phyloP scores from a whole-genome alignment of 2,113 vertebrate genomes.

The Podarcis muralis region DNA sequence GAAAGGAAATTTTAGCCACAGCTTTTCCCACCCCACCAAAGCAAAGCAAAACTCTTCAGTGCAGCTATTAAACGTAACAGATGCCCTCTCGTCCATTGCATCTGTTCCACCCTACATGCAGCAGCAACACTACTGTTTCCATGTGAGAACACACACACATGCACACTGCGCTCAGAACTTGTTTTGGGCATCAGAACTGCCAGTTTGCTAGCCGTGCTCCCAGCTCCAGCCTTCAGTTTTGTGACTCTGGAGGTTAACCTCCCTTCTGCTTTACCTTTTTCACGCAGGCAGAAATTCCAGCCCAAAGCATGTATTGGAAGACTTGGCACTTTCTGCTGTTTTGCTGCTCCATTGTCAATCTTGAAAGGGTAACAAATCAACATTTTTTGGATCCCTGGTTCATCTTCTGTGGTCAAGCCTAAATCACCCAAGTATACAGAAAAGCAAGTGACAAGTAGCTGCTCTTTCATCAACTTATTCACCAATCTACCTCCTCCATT shows the following conservation, averaged over 20 bases:
- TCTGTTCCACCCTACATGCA: no score
- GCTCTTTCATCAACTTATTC: background rate
- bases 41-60: no score
- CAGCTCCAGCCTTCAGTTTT: background rate
- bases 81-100: background rate
- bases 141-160: background rate
- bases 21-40: background rate
- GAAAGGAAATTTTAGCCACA: background rate
- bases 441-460: background rate
- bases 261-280: background rate
- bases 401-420: background rate
- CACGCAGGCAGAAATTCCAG: background rate
- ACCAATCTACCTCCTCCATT: background rate
- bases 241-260: background rate
- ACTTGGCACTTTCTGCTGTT: background rate
- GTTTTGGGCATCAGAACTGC: background rate
- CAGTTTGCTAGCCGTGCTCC: no score
- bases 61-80: background rate
- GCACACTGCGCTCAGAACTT: no score
- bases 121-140: background rate
- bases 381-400: background rate
- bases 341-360: background rate
- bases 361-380: background rate
- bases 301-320: background rate
- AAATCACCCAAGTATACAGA: background rate